Evolutionary conservation across 2,888 invertebrate species (phyloP).

Genomic region (Myopa tessellatipennis): DNA sequence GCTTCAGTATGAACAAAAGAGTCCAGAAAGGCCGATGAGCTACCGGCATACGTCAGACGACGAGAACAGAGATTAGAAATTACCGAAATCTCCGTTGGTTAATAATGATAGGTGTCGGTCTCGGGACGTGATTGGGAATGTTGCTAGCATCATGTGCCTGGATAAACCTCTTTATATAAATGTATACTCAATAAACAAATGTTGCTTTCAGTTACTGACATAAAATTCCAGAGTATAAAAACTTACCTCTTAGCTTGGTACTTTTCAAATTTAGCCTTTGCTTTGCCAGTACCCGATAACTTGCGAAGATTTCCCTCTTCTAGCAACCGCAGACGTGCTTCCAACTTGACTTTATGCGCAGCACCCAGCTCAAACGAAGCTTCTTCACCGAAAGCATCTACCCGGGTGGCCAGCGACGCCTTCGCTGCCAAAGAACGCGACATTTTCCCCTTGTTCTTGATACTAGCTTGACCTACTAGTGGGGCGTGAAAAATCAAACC

Average conservation of each 20-base stretch:
- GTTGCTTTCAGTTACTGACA: not conserved
- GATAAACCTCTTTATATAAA: too few species aligned
- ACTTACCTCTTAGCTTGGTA: conserved; percentile 75
- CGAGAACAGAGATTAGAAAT: too few species aligned
- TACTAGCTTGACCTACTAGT: conserved; percentile 88
- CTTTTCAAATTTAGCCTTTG: conserved; percentile 91
- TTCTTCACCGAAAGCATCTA: conserved; percentile 95
- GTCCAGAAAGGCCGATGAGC: too few species aligned
- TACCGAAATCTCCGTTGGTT: too few species aligned
- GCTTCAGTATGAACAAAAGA: too few species aligned
- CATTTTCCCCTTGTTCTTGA: conserved; percentile 93
- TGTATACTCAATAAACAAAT: not conserved
- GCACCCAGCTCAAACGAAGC: conserved; percentile 84
- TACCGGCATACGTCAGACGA: too few species aligned
- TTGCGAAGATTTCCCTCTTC: conserved; percentile 87
- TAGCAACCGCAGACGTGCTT: conserved; percentile 80
- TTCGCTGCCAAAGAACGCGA: conserved; percentile 98
- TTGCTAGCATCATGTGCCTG: too few species aligned
- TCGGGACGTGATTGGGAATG: too few species aligned
- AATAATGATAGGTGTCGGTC: too few species aligned
- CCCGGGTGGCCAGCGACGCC: conserved; percentile 89
- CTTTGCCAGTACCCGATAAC: conserved; percentile 90
- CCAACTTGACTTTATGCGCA: conserved; percentile 90
- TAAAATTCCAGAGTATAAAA: not conserved
- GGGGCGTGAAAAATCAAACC: conserved; percentile 98